These are phyloP conservation scores for Phaethornis superciliosus DNA, from an alignment of 2,113 vertebrate genomes.

Conservation along the genomic window DNA sequence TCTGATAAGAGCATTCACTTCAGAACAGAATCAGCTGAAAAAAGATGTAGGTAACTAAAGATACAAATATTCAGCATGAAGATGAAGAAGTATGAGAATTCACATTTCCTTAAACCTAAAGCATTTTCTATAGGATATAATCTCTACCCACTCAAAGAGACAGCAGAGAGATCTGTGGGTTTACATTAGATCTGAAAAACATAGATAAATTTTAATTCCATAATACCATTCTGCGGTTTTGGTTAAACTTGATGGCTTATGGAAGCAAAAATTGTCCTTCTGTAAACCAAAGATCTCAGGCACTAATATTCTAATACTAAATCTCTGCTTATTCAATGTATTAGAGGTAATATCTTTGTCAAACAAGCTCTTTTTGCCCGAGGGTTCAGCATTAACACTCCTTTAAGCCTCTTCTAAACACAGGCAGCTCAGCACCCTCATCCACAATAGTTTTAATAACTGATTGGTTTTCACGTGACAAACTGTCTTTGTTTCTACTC, in stretches of 20 bases:
- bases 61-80: background rate
- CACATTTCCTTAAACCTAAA: background rate
- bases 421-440: background rate
- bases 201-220: conserved; percentile 66
- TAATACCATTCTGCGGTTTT: conserved; percentile 53
- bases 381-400: conserved; percentile 59
- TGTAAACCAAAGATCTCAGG: conserved; percentile 51
- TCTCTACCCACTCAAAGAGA: background rate
- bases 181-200: conserved; percentile 51
- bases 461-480: conserved; percentile 6
- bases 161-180: conserved; percentile 56
- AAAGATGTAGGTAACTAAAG: background rate
- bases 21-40: background rate
- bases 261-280: conserved; percentile 46
- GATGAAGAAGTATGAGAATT: background rate
- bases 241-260: conserved; percentile 56
- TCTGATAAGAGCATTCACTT: background rate
- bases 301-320: conserved; percentile 60
- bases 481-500: conserved; percentile 22
- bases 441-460: conserved; percentile 32
- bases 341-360: conserved; percentile 59
- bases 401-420: conserved; percentile 53
- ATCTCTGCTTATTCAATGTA: conserved; percentile 53
- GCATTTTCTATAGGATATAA: conserved; percentile 7
- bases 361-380: conserved; percentile 62